These are phyloP conservation scores for Drosophila triauraria DNA, from an alignment of 1,140 invertebrate species.

Conservation along the genomic window DNA sequence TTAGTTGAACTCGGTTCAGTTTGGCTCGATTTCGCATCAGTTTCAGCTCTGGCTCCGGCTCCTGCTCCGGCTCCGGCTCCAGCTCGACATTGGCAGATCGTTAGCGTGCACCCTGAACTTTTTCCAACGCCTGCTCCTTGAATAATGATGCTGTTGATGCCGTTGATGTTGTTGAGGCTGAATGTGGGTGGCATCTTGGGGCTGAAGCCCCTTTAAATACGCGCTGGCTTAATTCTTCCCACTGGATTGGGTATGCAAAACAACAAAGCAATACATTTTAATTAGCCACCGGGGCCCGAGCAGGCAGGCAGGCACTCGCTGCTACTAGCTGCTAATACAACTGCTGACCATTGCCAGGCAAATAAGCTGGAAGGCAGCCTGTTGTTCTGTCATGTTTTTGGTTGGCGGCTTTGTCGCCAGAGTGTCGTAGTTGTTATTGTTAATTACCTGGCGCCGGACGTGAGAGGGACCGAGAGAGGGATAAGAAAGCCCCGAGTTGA, in stretches of 20 bases:
- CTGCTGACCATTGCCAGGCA: conserved; percentile 55
- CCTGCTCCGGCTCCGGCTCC: conserved; percentile 16
- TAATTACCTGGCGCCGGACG: conserved; percentile 56
- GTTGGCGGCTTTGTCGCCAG: conserved; percentile 38
- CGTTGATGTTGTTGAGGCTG: conserved; percentile 17
- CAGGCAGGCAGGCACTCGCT: conserved; percentile 21
- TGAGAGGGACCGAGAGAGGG: conserved; percentile 22
- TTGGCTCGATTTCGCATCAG: conserved; percentile 44
- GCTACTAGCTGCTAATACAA: conserved; percentile 57
- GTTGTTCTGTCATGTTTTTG: conserved; percentile 61
- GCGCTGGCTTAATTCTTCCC: conserved; percentile 50
- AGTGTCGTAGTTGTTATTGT: conserved; percentile 63
- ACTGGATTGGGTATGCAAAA: conserved; percentile 21
- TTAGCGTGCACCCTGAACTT: conserved; percentile 47
- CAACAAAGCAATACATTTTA: conserved; percentile 64
- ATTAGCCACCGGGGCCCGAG: conserved; percentile 54
- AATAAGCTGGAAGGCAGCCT: conserved; percentile 43
- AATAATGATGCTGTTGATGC: conserved; percentile 64
- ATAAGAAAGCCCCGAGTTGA: conserved; percentile 11
- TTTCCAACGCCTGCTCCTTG: conserved; percentile 45
- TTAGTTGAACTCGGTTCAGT: conserved; percentile 17
- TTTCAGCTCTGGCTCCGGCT: conserved; percentile 34
- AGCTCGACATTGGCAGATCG: conserved; percentile 56
- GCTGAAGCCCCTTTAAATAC: conserved; percentile 33
- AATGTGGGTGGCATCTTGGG: too few species aligned